Evolutionary conservation across 2,797 vertebrate genomes (phyloP).

Genomic region (Lateolabrax maculatus): DNA sequence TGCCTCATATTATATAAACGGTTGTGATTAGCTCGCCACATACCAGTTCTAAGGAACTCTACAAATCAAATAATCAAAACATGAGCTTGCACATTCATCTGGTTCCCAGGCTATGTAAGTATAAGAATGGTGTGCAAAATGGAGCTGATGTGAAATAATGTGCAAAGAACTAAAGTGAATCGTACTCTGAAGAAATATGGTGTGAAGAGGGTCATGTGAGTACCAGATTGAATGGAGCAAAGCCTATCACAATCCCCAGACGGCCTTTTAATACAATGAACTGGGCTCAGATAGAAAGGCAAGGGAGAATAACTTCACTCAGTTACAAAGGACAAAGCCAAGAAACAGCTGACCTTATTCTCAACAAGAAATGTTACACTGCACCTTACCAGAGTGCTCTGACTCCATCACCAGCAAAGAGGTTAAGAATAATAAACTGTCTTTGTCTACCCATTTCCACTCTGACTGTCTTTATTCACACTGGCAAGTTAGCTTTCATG

Average conservation of each 20-base stretch:
- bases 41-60: too few relatives aligned
- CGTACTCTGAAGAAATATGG: slow-evolving; percentile 10
- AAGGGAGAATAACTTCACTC: slow-evolving; percentile 2
- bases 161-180: slow-evolving; percentile 12
- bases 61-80: too few relatives aligned
- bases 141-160: too few relatives aligned
- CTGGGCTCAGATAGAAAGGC: slow-evolving; percentile 7
- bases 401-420: slow-evolving; percentile 69
- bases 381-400: slow-evolving; percentile 44
- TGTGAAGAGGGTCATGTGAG: slow-evolving; percentile 16
- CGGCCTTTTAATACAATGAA: slow-evolving; percentile 2
- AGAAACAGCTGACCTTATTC: slow-evolving; percentile 65
- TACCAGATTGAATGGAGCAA: slow-evolving; percentile 21
- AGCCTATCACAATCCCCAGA: neutral
- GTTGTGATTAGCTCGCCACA: too few relatives aligned
- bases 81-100: too few relatives aligned
- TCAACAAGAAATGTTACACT: slow-evolving; percentile 27
- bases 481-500: slow-evolving; percentile 29
- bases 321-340: slow-evolving; percentile 61
- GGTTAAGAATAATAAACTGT: slow-evolving; percentile 74
- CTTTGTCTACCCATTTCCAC: slow-evolving; percentile 17
- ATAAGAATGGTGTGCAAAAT: too few relatives aligned
- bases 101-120: too few relatives aligned
- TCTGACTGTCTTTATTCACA: slow-evolving; percentile 19
- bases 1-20: too few relatives aligned